These are phyloP conservation scores for Enhydra lutris DNA, from an alignment of 2,113 vertebrate species.

Conservation along the genomic window DNA sequence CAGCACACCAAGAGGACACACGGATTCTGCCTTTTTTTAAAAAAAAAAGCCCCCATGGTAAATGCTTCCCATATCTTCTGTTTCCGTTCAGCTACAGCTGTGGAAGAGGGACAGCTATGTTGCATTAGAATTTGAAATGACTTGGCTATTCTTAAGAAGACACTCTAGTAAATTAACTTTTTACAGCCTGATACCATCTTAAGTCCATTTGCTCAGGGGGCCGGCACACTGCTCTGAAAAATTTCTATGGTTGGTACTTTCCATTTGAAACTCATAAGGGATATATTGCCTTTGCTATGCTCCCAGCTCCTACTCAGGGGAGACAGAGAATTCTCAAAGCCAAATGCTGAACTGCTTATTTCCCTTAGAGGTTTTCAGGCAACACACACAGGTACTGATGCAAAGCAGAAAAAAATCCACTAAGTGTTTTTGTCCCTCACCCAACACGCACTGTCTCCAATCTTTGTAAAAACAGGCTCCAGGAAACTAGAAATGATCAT, in stretches of 20 bases:
- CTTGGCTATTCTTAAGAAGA: not conserved
- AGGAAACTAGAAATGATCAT: not conserved
- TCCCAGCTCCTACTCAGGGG: not conserved
- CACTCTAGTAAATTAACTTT: conserved; percentile 14
- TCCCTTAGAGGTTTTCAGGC: conserved; percentile 23
- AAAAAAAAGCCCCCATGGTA: not conserved
- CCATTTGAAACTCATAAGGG: not conserved
- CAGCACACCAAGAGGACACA: too few relatives aligned
- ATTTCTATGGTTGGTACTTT: not conserved
- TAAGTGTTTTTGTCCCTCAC: too few relatives aligned
- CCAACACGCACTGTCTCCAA: not conserved
- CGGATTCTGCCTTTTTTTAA: not conserved
- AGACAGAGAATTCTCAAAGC: not conserved
- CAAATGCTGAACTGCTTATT: conserved; percentile 20
- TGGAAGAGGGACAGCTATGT: not conserved
- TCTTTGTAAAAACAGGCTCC: not conserved
- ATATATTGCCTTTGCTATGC: not conserved
- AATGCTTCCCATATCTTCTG: not conserved
- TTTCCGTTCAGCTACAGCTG: not conserved
- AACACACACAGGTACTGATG: not conserved
- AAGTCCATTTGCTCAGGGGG: not conserved
- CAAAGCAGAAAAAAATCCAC: not conserved
- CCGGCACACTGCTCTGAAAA: not conserved
- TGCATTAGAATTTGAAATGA: conserved; percentile 35
- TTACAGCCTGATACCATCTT: not conserved